Base-by-base conservation (phyloP, 2,797 vertebrate species). In the Glyptemys insculpta region DNA sequence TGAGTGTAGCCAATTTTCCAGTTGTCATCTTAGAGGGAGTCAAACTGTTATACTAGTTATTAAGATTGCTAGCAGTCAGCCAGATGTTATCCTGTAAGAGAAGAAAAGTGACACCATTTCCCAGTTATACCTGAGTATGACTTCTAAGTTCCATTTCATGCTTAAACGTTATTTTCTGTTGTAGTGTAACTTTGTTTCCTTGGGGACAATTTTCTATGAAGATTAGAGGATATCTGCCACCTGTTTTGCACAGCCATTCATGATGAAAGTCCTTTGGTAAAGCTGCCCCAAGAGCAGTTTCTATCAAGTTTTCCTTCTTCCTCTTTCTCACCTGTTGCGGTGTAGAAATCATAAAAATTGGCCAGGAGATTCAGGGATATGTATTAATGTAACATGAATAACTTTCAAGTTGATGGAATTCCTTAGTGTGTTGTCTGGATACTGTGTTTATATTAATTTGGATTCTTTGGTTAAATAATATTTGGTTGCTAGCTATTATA, bases 101-200 rank as follows among this genome's bases (percentile, higher is more conserved):
- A 44, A 59, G 85, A 59, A 57, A 68, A 54, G n/a, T 21, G 1
- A 47, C 41, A 53, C 31, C 47, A 6, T 86, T 95, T 95, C 57
- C 49, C 80, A 78, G 19, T 34, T 12, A 4, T 76, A 62, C 10
- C 16, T 15, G 34, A 86, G 34, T 7, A 2, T 81, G 27, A 29
- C 37, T 34, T 62, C 59, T 90, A 82, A 47, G 3, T 74, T 79
- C 65, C 14, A 25, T 65, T 92, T 79, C 78, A 49, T 81, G 52
- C 29, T 84, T 90, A 93, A 89, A 87, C 31, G 5, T 37, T 27
- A 25, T 90, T 96, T 92, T 89, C 31, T 78, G 44, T 76, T 93
- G 68, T 6, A 72, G 59, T 86, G 91, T 15, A 7, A 12, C 15
- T 82, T 19, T 85, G 14, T 79, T 93, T 85, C 59, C 47, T 82